Percentiles rank a stretch among this genome's conserved stretches.
phyloP scores from a whole-genome alignment of 2,797 vertebrate species.

The Nannoperca australis region DNA sequence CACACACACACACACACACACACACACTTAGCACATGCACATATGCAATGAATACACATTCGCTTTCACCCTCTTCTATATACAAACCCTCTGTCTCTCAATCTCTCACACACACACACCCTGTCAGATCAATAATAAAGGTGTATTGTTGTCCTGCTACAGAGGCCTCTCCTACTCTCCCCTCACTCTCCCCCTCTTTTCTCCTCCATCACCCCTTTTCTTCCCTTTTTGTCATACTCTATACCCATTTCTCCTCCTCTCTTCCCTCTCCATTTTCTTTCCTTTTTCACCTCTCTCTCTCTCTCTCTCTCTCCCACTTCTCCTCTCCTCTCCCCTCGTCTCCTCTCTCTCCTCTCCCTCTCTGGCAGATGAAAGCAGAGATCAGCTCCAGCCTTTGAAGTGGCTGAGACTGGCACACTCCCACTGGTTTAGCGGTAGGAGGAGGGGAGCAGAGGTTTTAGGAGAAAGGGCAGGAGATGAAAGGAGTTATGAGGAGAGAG shows the following conservation, averaged over 20 bases:
- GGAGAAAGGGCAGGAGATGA: slow-evolving; percentile 77
- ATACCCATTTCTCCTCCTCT: slow-evolving; percentile 26
- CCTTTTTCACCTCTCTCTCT: slow-evolving; percentile 23
- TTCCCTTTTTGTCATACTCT: slow-evolving; percentile 43
- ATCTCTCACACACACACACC: slow-evolving; percentile 62
- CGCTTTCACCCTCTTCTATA: slow-evolving; percentile 38
- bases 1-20: slow-evolving; percentile 12
- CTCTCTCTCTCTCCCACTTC: slow-evolving; percentile 22
- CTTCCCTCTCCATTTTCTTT: slow-evolving; percentile 20
- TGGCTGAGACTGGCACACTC: slow-evolving; percentile 79
- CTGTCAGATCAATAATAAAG: slow-evolving; percentile 78
- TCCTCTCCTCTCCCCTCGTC: slow-evolving; percentile 23
- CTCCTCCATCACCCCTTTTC: slow-evolving; percentile 42
- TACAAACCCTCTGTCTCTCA: slow-evolving; percentile 53
- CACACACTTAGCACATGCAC: no score
- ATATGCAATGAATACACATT: slow-evolving; percentile 45
- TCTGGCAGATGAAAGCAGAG: slow-evolving; percentile 81
- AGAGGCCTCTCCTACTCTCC: slow-evolving; percentile 50
- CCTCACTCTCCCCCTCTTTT: slow-evolving; percentile 34
- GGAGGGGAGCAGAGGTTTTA: slow-evolving; percentile 74
- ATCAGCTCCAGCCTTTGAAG: slow-evolving; percentile 81
- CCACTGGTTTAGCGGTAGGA: slow-evolving; percentile 73
- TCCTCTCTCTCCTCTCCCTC: slow-evolving; percentile 47
- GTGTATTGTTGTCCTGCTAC: slow-evolving; percentile 74
- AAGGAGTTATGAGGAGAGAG: slow-evolving; percentile 66